phyloP scores from a whole-genome alignment of 1,140 invertebrate species.

The Drosophila cardini region DNA sequence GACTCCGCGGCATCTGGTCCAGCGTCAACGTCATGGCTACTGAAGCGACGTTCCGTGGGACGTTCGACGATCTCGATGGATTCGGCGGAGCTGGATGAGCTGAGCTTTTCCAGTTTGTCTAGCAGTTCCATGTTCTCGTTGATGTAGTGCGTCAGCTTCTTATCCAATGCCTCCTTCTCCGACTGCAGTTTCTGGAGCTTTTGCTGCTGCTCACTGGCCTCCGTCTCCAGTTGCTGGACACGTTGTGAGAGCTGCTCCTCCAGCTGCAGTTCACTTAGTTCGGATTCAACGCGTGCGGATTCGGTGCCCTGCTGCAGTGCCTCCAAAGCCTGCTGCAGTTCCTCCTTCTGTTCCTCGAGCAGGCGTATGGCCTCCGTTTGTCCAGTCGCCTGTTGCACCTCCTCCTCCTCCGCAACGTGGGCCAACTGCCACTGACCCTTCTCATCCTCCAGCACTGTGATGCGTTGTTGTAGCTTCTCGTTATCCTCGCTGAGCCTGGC shows the following conservation, averaged over 20 bases:
- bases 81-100: slow-evolving; percentile 88
- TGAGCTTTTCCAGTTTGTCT: slow-evolving; percentile 88
- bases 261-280: slow-evolving; percentile 88
- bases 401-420: slow-evolving; percentile 54
- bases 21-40: slow-evolving; percentile 41
- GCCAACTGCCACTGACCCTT: slow-evolving; percentile 94
- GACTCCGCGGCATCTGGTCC: not conserved
- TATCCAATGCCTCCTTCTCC: slow-evolving; percentile 86
- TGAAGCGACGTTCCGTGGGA: slow-evolving; percentile 86
- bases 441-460: slow-evolving; percentile 94
- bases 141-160: slow-evolving; percentile 87
- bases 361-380: slow-evolving; percentile 71
- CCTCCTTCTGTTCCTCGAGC: slow-evolving; percentile 75
- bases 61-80: slow-evolving; percentile 89
- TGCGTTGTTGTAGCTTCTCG: slow-evolving; percentile 89
- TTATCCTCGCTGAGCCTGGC: slow-evolving; percentile 87
- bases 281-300: slow-evolving; percentile 87
- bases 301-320: slow-evolving; percentile 59
- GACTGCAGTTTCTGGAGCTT: slow-evolving; percentile 85
- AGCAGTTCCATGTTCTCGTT: slow-evolving; percentile 89
- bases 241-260: slow-evolving; percentile 87
- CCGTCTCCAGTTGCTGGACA: slow-evolving; percentile 85
- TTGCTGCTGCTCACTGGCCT: slow-evolving; percentile 86
- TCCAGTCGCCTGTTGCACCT: not conserved
- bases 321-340: slow-evolving; percentile 63